Percentiles rank a stretch among this genome's conserved stretches.
Conservation (phyloP, 2,797 vertebrate species). For the Leuciscus waleckii region DNA sequence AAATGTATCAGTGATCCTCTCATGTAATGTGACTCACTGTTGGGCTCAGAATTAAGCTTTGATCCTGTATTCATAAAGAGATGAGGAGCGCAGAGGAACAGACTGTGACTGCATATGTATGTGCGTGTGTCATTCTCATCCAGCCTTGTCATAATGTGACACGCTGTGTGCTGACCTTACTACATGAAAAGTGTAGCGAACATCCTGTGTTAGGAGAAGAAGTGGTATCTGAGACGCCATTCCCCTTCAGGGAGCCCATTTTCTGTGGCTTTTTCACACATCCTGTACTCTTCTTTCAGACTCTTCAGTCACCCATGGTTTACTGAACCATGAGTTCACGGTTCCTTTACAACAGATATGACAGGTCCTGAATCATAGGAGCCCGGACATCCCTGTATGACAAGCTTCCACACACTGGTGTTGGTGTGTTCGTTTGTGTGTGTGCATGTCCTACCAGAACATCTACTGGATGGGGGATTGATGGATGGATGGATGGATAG, state of each 20-base stretch:
- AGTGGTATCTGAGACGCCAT: constrained; percentile 4
- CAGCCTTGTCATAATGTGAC: constrained; percentile 57
- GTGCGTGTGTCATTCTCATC: constrained; percentile 42
- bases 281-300: constrained; percentile 34
- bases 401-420: constrained; percentile 1
- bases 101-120: constrained; percentile 29
- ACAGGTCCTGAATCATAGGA: constrained; percentile 14
- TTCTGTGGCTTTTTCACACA: constrained; percentile 46
- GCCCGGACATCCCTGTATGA: constrained; percentile 4
- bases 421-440: neutral
- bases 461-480: neutral
- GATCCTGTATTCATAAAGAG: constrained; percentile 47
- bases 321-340: constrained; percentile 1
- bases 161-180: constrained; percentile 56
- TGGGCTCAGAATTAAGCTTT: constrained; percentile 27
- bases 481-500: neutral
- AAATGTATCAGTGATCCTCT: constrained; percentile 35
- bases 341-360: constrained; percentile 22
- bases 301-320: constrained; percentile 26
- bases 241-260: constrained; percentile 26
- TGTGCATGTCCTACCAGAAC: neutral
- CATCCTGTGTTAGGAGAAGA: constrained; percentile 25
- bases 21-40: constrained; percentile 41
- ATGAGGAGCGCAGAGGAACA: constrained; percentile 35
- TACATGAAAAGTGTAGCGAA: constrained; percentile 14